Evolutionary conservation across 2,797 vertebrate genomes (phyloP).

Genomic region (Syngnathus rostellatus): DNA sequence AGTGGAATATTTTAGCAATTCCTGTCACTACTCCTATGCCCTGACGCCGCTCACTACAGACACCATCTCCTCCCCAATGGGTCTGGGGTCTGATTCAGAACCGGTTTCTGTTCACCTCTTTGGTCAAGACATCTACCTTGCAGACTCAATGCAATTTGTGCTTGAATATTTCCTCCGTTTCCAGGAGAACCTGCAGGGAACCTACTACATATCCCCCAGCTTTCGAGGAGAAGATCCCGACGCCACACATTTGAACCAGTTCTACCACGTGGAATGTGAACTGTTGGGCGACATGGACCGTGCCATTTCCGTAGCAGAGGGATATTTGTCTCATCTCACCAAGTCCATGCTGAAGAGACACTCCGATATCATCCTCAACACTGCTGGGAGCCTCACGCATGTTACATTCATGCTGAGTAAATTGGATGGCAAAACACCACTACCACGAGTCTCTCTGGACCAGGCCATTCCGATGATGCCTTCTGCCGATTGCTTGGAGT

Average conservation of each 20-base stretch:
- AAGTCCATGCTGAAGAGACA: constrained; percentile 67
- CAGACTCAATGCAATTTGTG: constrained; percentile 78
- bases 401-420: constrained; percentile 53
- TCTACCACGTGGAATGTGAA: constrained; percentile 77
- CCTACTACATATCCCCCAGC: constrained; percentile 74
- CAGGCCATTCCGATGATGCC: constrained; percentile 71
- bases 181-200: constrained; percentile 65
- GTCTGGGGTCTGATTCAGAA: constrained; percentile 74
- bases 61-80: constrained; percentile 77
- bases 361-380: constrained; percentile 58
- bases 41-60: constrained; percentile 74
- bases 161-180: constrained; percentile 76
- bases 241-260: constrained; percentile 74
- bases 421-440: constrained; percentile 47
- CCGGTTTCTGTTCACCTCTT: constrained; percentile 69
- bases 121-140: constrained; percentile 70
- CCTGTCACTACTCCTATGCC: constrained; percentile 66
- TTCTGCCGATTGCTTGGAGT: constrained; percentile 67
- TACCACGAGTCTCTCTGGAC: constrained; percentile 68
- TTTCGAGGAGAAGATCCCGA: constrained; percentile 76
- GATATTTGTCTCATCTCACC: constrained; percentile 66
- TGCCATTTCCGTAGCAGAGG: constrained; percentile 67
- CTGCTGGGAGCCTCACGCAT: constrained; percentile 63
- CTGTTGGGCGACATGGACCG: constrained; percentile 68
- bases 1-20: constrained; percentile 70